These are phyloP conservation scores for Delphinus delphis DNA, from an alignment of 2,113 vertebrate genomes.

Conservation along the genomic window DNA sequence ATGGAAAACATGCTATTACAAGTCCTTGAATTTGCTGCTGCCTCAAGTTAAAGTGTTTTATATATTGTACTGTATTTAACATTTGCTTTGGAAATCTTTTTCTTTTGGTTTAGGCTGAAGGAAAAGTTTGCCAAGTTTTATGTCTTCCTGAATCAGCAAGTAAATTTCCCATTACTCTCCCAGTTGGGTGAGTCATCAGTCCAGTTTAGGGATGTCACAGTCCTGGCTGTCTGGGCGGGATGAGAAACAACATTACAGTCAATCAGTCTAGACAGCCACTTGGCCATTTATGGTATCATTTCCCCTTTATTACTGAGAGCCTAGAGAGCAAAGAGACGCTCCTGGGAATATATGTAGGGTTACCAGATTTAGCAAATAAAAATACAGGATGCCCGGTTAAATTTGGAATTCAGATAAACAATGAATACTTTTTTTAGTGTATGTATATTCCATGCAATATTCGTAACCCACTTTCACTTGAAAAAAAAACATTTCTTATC, in stretches of 20 bases:
- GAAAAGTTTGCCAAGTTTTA: slow-evolving; percentile 16
- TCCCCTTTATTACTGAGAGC: background rate
- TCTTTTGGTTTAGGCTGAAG: background rate
- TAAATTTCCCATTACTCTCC: slow-evolving; percentile 44
- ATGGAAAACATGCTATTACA: background rate
- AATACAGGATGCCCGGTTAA: background rate
- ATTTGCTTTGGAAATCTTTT: slow-evolving; percentile 13
- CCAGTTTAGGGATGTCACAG: slow-evolving; percentile 41
- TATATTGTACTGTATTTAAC: background rate
- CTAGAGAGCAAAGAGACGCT: slow-evolving; percentile 47
- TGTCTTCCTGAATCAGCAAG: slow-evolving; percentile 74
- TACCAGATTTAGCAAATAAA: slow-evolving; percentile 44
- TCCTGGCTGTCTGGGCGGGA: slow-evolving; percentile 43
- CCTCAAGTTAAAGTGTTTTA: background rate
- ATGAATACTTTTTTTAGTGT: background rate
- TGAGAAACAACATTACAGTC: background rate
- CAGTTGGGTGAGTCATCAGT: slow-evolving; percentile 59
- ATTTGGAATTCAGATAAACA: slow-evolving; percentile 42
- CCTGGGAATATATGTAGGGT: background rate
- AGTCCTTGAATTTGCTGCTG: background rate
- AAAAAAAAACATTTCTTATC: background rate
- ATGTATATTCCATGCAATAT: background rate
- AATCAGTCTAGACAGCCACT: slow-evolving; percentile 70
- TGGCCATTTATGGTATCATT: slow-evolving; percentile 54
- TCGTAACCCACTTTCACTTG: background rate